A percentile compares a stretch with the other conserved stretches of the same genome.
Evolutionary conservation across 2,113 vertebrate genomes (phyloP).

Genomic region (Sphyrna mokarran): DNA sequence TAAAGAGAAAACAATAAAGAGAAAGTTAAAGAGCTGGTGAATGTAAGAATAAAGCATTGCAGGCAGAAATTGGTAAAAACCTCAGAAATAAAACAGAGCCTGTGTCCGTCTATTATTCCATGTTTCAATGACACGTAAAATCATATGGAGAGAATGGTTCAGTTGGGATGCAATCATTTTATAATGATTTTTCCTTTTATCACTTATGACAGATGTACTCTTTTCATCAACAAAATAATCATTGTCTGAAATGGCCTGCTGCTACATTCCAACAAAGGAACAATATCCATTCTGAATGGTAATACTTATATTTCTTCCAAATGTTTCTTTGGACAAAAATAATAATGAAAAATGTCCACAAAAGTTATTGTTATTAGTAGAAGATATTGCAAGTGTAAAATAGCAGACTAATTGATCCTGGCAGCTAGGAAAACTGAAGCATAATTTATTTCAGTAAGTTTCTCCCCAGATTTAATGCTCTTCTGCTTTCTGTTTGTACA

Average conservation of each 20-base stretch:
- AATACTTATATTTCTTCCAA: background rate
- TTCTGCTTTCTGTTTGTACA: background rate
- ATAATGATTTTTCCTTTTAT: background rate
- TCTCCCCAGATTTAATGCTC: background rate
- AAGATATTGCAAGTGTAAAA: background rate
- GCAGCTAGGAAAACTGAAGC: background rate
- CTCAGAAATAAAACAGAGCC: background rate
- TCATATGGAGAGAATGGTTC: background rate
- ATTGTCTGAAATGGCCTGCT: background rate
- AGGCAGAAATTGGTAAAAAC: background rate
- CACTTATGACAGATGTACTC: background rate
- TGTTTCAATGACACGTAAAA: background rate
- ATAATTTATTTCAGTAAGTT: background rate
- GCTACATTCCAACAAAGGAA: background rate
- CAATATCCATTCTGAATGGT: background rate
- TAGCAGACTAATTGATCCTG: background rate
- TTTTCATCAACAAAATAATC: background rate
- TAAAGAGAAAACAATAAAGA: background rate
- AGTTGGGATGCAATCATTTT: background rate
- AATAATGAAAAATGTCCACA: background rate
- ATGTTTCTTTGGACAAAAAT: background rate
- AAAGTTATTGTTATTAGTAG: background rate
- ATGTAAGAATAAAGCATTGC: background rate
- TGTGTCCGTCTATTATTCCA: background rate
- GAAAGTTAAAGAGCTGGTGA: background rate